These are phyloP conservation scores for Dynastes tityus DNA, from an alignment of 2,888 invertebrate genomes.

Conservation along the genomic window DNA sequence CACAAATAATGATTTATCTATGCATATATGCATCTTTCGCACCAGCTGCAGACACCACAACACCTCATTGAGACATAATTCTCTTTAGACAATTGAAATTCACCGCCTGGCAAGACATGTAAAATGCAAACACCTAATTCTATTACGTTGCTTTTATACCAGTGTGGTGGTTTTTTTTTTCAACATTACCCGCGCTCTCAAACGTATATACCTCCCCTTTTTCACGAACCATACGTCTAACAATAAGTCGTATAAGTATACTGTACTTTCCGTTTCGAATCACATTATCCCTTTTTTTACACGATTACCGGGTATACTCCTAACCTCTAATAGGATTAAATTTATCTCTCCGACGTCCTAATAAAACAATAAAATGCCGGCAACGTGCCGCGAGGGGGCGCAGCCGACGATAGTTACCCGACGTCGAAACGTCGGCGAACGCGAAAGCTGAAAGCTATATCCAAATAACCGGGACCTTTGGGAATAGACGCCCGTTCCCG, in stretches of 20 bases:
- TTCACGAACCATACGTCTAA: background rate
- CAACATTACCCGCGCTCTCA: background rate
- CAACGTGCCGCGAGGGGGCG: constrained; percentile 10
- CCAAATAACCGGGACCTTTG: constrained; percentile 45
- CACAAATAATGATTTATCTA: no score
- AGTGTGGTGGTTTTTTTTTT: background rate
- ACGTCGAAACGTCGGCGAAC: constrained; percentile 6
- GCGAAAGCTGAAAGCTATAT: constrained; percentile 48
- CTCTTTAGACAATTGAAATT: no score
- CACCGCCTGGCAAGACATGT: background rate
- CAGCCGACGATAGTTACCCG: constrained; percentile 43
- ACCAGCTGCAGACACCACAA: no score
- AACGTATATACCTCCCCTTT: background rate
- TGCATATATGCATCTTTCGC: no score
- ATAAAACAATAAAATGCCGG: constrained; percentile 58
- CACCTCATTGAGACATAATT: no score
- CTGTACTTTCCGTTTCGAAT: constrained; percentile 13
- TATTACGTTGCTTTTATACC: background rate
- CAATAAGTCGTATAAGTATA: background rate
- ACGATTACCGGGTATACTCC: constrained; percentile 48
- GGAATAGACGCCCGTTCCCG: constrained; percentile 32
- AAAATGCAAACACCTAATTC: background rate
- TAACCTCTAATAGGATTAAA: constrained; percentile 59
- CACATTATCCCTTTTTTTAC: constrained; percentile 30
- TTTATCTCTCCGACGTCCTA: constrained; percentile 56